Evolutionary conservation across 1,140 invertebrate species (phyloP), one percentile per base, ranked within the genome.

Genomic region (Trachymyrmex cornetzi): DNA sequence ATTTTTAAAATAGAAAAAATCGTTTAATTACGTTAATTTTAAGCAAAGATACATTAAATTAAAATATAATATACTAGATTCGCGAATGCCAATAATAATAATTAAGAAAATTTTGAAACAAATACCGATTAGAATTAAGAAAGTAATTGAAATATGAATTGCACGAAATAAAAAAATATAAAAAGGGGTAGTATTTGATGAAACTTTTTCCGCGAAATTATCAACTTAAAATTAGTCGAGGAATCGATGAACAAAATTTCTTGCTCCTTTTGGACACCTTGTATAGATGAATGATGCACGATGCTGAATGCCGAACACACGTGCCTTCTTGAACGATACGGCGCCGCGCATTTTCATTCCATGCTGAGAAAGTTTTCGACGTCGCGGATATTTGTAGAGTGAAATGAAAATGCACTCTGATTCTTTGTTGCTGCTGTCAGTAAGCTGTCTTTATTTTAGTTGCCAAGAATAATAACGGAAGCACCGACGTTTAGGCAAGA

Each of bases 291-390:
- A 44, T 14, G 27, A 57, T 57, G 72, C 74, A 77, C 38, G 57
- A 80, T 38, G n/a, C 34, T 38, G 77, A 80, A 80, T 67, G 19
- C 61, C 61, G 16, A 50, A 50, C 48, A 38, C 77, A 67, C 63
- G 63, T 80, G 77, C 63, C 77, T 66, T 53, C 59, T 80, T 55
- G 44, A 53, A 48, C 19, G 77, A 11, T 48, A 63, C 48, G 77
- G 24, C 63, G 63, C 77, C 77, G 63, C n/a, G n/a, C 63, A 84
- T 75, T 84, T 84, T 44, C 55, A 84, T 75, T 75, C 53, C 69
- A 24, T 22, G 24, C 66, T 75, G 80, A 84, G 80, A 84, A 84
- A 84, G 80, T 84, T 63, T 48, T 34, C 53, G 34, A 48, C 34
- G 16, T 38, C 48, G n/a, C 48, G n/a, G n/a, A 12, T 27, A 53